Evolutionary conservation across 2,797 vertebrate species (phyloP).

Genomic region (Pseudopleuronectes americanus): DNA sequence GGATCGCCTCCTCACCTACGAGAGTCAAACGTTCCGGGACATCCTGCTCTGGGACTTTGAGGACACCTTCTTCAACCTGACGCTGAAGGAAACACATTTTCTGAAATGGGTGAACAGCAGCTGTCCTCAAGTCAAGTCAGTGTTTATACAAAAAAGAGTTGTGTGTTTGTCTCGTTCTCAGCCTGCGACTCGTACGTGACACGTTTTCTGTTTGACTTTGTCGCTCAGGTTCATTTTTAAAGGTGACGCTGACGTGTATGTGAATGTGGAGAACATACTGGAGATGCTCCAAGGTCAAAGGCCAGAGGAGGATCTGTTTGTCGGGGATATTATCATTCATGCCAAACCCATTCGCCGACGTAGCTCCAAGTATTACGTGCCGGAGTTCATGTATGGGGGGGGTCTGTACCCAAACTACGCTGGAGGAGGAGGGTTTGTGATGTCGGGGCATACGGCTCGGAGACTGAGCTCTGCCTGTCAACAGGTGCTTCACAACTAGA

Average conservation of each 20-base stretch:
- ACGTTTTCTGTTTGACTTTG: neutral
- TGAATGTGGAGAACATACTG: constrained; percentile 94
- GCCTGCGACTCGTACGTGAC: neutral
- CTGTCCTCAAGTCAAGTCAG: constrained; percentile 84
- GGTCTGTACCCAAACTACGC: constrained; percentile 92
- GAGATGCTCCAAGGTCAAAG: constrained; percentile 87
- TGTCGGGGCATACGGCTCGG: constrained; percentile 89
- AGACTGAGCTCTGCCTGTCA: constrained; percentile 88
- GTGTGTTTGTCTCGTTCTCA: neutral
- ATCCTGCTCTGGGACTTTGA: constrained; percentile 96
- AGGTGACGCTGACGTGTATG: constrained; percentile 94
- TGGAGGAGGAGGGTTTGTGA: constrained; percentile 94
- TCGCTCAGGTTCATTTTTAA: constrained; percentile 91
- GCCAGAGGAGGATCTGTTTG: constrained; percentile 87
- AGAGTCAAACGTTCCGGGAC: constrained; percentile 89
- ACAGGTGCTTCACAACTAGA: constrained; percentile 69
- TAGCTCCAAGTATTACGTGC: constrained; percentile 95
- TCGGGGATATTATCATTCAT: constrained; percentile 93
- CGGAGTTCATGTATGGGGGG: constrained; percentile 91
- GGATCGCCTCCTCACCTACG: constrained; percentile 90
- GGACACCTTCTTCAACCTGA: constrained; percentile 98
- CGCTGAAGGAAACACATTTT: constrained; percentile 97
- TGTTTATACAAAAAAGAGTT: neutral
- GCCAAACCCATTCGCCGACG: constrained; percentile 91
- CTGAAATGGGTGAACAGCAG: constrained; percentile 91